A percentile compares a stretch with the other conserved stretches of the same genome.
These are phyloP conservation scores for Drosophila anceps DNA, from an alignment of 2,888 invertebrate genomes.

Conservation along the genomic window DNA sequence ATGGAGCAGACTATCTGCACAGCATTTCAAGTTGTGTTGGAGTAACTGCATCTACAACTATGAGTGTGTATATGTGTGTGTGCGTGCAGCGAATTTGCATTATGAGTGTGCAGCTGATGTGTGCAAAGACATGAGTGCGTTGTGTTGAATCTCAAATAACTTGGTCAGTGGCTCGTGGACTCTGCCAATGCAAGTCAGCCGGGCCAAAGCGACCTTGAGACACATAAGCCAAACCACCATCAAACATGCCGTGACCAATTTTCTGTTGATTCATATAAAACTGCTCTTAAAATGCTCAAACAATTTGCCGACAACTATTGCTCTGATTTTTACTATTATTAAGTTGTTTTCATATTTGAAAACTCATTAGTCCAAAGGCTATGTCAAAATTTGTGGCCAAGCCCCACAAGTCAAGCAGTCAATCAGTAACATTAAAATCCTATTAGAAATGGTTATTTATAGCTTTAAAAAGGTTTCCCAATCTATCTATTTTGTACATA, in stretches of 20 bases:
- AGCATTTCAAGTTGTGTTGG: conserved; percentile 18
- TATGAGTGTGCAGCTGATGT: conserved; percentile 16
- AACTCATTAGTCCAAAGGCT: conserved; percentile 57
- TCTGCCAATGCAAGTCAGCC: conserved; percentile 23
- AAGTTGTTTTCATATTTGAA: conserved; percentile 26
- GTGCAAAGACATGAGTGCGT: conserved; percentile 49
- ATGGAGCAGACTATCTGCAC: conserved; percentile 46
- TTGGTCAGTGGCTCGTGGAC: conserved; percentile 45
- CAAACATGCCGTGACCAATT: conserved; percentile 65
- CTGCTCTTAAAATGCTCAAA: conserved; percentile 35
- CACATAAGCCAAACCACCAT: conserved; percentile 52
- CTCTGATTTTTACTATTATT: conserved; percentile 47
- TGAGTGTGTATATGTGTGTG: conserved; percentile 15
- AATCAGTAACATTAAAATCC: conserved; percentile 54
- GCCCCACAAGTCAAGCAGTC: conserved; percentile 54
- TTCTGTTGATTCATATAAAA: conserved; percentile 46
- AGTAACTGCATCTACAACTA: conserved; percentile 24
- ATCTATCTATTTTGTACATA: neutral
- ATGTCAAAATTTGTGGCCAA: conserved; percentile 29
- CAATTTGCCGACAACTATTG: conserved; percentile 48
- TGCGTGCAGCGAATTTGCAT: conserved; percentile 65
- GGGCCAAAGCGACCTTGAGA: conserved; percentile 63
- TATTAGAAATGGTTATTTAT: conserved; percentile 45
- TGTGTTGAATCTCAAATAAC: conserved; percentile 49
- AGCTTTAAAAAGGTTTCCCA: neutral